These are phyloP conservation scores for Microtus richardsoni DNA, from an alignment of 2,113 vertebrate species.

Conservation along the genomic window DNA sequence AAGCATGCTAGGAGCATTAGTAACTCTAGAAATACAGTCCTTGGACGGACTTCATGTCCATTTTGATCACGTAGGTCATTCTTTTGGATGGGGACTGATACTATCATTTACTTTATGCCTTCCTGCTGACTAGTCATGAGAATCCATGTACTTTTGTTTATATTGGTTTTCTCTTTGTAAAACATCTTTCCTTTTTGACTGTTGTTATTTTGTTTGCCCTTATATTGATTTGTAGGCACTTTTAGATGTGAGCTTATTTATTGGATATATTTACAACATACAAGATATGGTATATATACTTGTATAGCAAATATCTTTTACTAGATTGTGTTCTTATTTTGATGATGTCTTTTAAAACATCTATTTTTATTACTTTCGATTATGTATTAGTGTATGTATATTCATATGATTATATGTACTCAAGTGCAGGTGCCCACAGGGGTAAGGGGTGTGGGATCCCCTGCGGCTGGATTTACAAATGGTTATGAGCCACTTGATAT, in stretches of 20 bases:
- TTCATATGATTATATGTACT: not conserved
- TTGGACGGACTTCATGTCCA: not conserved
- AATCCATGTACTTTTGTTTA: not conserved
- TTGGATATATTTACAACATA: not conserved
- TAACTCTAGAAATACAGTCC: not conserved
- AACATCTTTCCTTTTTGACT: not conserved
- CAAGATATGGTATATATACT: not conserved
- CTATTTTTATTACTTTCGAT: not conserved
- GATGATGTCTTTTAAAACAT: not conserved
- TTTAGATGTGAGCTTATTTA: not conserved
- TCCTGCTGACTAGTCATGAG: not conserved
- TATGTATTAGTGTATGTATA: not conserved
- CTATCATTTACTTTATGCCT: not conserved
- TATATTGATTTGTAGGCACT: not conserved
- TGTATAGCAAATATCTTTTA: not conserved
- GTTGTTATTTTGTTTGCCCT: not conserved
- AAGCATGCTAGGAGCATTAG: not conserved
- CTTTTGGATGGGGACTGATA: not conserved
- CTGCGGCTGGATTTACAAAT: not conserved
- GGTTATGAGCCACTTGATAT: not conserved
- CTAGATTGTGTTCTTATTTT: not conserved
- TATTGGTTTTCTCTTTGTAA: not conserved
- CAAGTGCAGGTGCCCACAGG: not conserved
- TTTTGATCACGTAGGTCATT: not conserved
- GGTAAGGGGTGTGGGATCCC: not conserved